Evolutionary conservation across 2,888 invertebrate genomes (phyloP).

Genomic region (Eristalis pertinax): DNA sequence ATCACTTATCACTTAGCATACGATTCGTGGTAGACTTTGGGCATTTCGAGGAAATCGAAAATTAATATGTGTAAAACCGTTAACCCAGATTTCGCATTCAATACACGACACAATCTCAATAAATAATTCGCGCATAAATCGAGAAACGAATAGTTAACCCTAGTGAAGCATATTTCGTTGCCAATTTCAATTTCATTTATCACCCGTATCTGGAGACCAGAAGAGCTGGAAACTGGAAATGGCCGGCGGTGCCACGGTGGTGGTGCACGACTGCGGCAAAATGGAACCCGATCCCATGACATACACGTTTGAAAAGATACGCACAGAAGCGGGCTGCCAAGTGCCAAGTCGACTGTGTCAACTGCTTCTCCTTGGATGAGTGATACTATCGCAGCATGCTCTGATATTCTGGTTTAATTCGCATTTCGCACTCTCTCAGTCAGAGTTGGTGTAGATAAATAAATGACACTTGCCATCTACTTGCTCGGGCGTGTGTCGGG

Average conservation of each 20-base stretch:
- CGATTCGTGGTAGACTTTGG: neutral
- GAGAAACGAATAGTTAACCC: constrained; percentile 43
- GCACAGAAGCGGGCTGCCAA: constrained; percentile 5
- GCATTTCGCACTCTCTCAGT: neutral
- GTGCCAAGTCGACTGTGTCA: constrained; percentile 26
- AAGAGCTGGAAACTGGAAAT: constrained; percentile 42
- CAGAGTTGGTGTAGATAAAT: constrained; percentile 5
- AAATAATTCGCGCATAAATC: constrained; percentile 34
- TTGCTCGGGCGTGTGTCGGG: neutral
- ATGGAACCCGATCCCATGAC: constrained; percentile 28
- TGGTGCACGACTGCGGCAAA: neutral
- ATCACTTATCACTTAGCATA: neutral
- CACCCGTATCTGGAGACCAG: neutral
- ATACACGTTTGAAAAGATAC: constrained; percentile 9
- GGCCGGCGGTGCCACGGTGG: neutral
- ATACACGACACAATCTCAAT: constrained; percentile 14
- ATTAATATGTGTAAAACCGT: constrained; percentile 7
- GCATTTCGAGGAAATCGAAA: constrained; percentile 4
- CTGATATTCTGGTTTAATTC: constrained; percentile 24
- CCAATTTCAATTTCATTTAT: constrained; percentile 45
- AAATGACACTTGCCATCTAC: neutral
- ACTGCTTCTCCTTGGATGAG: constrained; percentile 47
- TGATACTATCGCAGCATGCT: constrained; percentile 29
- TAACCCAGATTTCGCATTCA: constrained; percentile 53
- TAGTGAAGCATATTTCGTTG: constrained; percentile 33